Percentiles rank a stretch among this genome's conserved stretches.
phyloP scores from a whole-genome alignment of 1,140 invertebrate genomes.

The Anastrepha ludens region DNA sequence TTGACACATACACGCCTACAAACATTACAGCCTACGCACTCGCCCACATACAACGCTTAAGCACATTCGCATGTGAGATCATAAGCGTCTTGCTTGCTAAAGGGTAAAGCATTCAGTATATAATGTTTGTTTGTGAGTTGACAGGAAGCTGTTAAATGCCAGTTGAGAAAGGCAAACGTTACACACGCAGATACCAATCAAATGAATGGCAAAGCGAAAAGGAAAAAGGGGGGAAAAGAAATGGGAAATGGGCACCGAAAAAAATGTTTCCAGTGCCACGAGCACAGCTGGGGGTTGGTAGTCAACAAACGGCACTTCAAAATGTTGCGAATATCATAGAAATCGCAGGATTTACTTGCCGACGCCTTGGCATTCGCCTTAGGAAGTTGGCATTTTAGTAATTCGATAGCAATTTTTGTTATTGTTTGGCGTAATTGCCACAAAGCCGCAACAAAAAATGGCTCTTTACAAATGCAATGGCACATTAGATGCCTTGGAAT shows the following conservation, averaged over 20 bases:
- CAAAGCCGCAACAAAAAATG: background rate
- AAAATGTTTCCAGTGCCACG: background rate
- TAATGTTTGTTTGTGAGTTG: background rate
- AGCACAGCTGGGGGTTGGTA: background rate
- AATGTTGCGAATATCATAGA: background rate
- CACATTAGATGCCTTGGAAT: background rate
- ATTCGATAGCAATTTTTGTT: slow-evolving; percentile 45
- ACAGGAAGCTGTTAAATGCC: slow-evolving; percentile 15
- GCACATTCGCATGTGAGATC: too few species aligned
- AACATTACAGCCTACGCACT: background rate
- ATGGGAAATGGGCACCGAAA: background rate
- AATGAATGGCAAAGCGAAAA: background rate
- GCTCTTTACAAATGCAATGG: background rate
- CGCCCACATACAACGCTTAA: too few species aligned
- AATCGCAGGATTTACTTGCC: background rate
- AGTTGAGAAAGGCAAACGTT: background rate
- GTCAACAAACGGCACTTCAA: background rate
- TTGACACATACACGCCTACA: background rate
- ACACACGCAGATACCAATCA: background rate
- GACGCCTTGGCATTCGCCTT: slow-evolving; percentile 1
- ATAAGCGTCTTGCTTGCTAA: too few species aligned
- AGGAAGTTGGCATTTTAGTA: slow-evolving; percentile 32
- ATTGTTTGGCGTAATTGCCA: slow-evolving; percentile 32
- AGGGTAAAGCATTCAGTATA: background rate
- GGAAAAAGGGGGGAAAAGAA: background rate